Evolutionary conservation across 2,888 invertebrate species (phyloP).

Genomic region (Apocheima hispidaria): DNA sequence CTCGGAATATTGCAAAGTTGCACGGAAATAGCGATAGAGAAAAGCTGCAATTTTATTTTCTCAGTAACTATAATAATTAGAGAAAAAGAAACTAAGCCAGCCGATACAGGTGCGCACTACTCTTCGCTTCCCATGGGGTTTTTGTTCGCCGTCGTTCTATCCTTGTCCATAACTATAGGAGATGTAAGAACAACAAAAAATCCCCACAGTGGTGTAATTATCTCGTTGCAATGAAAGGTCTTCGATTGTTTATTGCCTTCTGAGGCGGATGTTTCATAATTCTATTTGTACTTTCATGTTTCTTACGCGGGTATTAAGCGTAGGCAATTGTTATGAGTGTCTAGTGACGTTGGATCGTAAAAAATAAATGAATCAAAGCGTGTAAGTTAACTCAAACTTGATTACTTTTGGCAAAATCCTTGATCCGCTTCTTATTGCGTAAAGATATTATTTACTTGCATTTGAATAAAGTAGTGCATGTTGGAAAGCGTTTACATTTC

Average conservation of each 20-base stretch:
- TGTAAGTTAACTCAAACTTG: conserved; percentile 3
- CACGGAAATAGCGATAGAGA: conserved; percentile 14
- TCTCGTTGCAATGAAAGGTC: conserved; percentile 67
- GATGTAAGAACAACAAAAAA: conserved; percentile 50
- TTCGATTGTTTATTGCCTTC: conserved; percentile 79
- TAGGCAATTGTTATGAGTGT: conserved; percentile 7
- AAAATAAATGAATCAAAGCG: conserved; percentile 10
- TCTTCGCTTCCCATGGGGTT: conserved; percentile 53
- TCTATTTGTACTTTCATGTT: conserved; percentile 54
- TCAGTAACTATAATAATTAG: conserved; percentile 25
- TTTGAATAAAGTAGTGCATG: conserved; percentile 51
- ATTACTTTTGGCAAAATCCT: conserved; percentile 17
- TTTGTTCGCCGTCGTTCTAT: conserved; percentile 56
- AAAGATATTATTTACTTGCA: conserved; percentile 43
- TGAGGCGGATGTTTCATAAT: conserved; percentile 70
- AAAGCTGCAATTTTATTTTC: conserved; percentile 26
- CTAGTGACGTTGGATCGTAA: neutral
- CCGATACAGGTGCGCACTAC: conserved; percentile 41
- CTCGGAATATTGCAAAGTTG: conserved; percentile 17
- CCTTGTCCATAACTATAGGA: conserved; percentile 55
- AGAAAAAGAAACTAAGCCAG: conserved; percentile 19
- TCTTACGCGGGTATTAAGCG: conserved; percentile 48
- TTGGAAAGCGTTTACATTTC: conserved; percentile 70
- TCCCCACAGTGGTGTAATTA: conserved; percentile 63
- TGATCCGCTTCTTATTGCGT: conserved; percentile 43